A percentile compares a stretch with the other conserved stretches of the same genome.
Conservation (phyloP, 1,140 invertebrate genomes). For the Andricus grossulariae region DNA sequence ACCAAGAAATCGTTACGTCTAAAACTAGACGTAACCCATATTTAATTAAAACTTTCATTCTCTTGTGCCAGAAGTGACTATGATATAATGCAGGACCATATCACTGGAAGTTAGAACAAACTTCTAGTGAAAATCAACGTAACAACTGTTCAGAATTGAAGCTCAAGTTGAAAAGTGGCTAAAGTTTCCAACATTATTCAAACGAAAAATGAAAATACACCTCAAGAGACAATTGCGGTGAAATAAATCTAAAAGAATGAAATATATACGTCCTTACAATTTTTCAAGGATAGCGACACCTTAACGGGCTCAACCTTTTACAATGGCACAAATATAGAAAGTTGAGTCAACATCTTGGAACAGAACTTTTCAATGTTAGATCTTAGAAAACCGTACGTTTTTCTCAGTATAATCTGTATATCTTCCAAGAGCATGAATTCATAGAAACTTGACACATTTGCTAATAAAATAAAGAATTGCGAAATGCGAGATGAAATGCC, state of each 20-base stretch:
- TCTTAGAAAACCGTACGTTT: slow-evolving; percentile 13
- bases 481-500: not conserved
- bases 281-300: slow-evolving; percentile 17
- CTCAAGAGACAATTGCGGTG: too few species aligned
- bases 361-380: slow-evolving; percentile 19
- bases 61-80: too few species aligned
- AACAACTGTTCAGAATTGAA: not conserved
- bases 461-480: not conserved
- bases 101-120: too few species aligned
- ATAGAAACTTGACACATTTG: slow-evolving; percentile 16
- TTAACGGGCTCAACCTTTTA: not conserved
- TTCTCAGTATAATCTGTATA: not conserved
- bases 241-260: slow-evolving; percentile 15
- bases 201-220: not conserved
- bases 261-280: slow-evolving; percentile 5
- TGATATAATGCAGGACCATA: too few species aligned
- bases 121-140: not conserved
- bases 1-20: too few species aligned
- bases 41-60: too few species aligned
- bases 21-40: too few species aligned
- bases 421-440: not conserved
- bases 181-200: not conserved
- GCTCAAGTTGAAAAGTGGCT: not conserved
- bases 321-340: slow-evolving; percentile 14
- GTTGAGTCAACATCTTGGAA: slow-evolving; percentile 15